phyloP scores from a whole-genome alignment of 2,113 vertebrate species.

The Ammodytes marinus region DNA sequence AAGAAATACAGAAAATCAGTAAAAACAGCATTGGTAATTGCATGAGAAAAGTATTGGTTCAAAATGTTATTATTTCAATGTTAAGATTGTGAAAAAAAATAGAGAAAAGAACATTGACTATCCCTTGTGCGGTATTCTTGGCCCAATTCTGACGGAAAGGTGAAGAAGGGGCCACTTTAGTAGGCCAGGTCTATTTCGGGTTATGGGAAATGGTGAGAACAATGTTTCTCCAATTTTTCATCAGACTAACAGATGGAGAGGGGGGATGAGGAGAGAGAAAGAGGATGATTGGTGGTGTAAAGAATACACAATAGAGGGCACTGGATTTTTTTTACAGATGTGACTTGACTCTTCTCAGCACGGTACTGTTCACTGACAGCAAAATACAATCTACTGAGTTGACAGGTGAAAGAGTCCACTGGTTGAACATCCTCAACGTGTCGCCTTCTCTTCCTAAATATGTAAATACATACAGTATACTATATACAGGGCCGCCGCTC shows the following conservation, averaged over 20 bases:
- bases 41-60: too few species aligned
- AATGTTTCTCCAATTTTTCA: conserved; percentile 62
- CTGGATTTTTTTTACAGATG: not conserved
- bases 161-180: conserved; percentile 55
- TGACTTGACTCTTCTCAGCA: not conserved
- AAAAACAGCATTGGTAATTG: too few species aligned
- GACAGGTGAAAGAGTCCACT: conserved; percentile 3
- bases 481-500: too few species aligned
- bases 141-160: conserved; percentile 45
- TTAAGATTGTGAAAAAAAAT: not conserved
- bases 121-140: conserved; percentile 36
- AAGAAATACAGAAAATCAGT: too few species aligned
- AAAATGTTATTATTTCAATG: not conserved
- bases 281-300: conserved; percentile 14
- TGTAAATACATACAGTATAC: not conserved
- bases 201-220: conserved; percentile 52
- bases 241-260: conserved; percentile 59
- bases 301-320: conserved; percentile 44
- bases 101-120: not conserved
- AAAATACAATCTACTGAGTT: conserved; percentile 8
- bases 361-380: not conserved
- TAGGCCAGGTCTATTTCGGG: conserved; percentile 65
- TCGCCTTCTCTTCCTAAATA: not conserved
- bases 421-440: not conserved
- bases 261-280: not conserved